Evolutionary conservation across 2,888 invertebrate genomes (phyloP).

Genomic region (Chromoteleia sp.): DNA sequence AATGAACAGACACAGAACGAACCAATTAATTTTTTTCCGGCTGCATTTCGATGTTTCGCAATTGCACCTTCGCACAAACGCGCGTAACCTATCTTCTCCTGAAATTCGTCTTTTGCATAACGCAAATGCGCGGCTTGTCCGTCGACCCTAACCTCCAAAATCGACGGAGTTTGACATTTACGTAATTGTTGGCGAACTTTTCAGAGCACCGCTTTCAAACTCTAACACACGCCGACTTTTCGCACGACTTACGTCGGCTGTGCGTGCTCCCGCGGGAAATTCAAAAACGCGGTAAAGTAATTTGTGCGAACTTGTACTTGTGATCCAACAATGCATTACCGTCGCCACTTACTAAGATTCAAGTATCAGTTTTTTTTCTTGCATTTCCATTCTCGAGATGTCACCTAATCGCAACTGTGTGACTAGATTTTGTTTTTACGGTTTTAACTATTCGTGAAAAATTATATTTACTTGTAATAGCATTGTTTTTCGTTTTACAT

Average conservation of each 20-base stretch:
- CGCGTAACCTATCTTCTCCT: no score
- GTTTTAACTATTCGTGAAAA: neutral
- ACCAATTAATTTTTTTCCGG: no score
- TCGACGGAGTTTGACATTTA: constrained; percentile 31
- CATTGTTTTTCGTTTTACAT: neutral
- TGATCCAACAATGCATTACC: no score
- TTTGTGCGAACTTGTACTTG: no score
- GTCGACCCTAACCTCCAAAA: constrained; percentile 40
- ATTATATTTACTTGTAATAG: neutral
- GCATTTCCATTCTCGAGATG: neutral
- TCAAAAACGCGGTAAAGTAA: neutral
- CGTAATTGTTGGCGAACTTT: constrained; percentile 41
- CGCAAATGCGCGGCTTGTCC: neutral
- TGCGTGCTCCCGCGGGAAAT: neutral
- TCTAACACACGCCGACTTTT: constrained; percentile 1
- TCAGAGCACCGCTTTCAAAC: neutral
- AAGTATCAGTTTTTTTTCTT: no score
- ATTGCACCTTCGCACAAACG: no score
- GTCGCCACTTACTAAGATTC: no score
- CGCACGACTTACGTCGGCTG: no score
- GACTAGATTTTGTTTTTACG: neutral
- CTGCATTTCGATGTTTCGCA: no score
- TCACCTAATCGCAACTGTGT: neutral
- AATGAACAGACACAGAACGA: no score
- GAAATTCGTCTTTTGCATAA: no score